A percentile compares a stretch with the other conserved stretches of the same genome.
Conservation (phyloP, 2,797 vertebrate genomes). For the Tiaroga cobitis region DNA sequence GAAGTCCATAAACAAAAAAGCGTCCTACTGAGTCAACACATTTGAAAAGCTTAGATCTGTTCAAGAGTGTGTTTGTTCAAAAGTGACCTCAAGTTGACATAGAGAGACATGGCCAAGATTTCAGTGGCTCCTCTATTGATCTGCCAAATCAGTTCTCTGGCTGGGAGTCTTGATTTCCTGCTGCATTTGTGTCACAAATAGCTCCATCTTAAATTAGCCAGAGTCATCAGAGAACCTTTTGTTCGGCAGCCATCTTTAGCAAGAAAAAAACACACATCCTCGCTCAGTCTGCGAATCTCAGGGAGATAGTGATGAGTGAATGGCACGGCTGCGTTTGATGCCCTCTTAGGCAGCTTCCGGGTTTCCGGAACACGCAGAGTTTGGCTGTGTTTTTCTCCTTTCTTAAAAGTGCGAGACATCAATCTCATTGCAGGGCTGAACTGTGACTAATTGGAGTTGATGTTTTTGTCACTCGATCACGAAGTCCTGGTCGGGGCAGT, state of each 20-base stretch:
- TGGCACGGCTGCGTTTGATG: conserved; percentile 58
- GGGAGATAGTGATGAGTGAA: conserved; percentile 72
- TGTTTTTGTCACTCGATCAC: conserved; percentile 67
- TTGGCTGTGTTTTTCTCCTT: conserved; percentile 58
- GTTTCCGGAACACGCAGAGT: conserved; percentile 72
- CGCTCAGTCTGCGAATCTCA: conserved; percentile 58
- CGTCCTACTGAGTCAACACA: conserved; percentile 29
- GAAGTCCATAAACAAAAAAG: conserved; percentile 24
- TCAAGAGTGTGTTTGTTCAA: conserved; percentile 35
- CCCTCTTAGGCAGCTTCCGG: conserved; percentile 56
- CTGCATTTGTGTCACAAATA: conserved; percentile 43
- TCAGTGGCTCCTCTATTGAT: conserved; percentile 46
- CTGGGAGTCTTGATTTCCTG: conserved; percentile 44
- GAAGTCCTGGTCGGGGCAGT: conserved; percentile 70
- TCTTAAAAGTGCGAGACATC: conserved; percentile 54
- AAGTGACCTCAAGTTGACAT: conserved; percentile 36
- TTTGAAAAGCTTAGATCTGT: conserved; percentile 28
- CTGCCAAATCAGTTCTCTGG: conserved; percentile 49
- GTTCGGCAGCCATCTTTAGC: conserved; percentile 57
- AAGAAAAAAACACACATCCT: conserved; percentile 34
- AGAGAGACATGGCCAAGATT: conserved; percentile 30
- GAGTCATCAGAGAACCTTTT: conserved; percentile 61
- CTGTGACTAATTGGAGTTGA: conserved; percentile 59
- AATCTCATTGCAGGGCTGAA: conserved; percentile 63
- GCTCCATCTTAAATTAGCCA: conserved; percentile 57